These are phyloP conservation scores for Equus przewalskii DNA, from an alignment of 2,113 vertebrate genomes.

Conservation along the genomic window DNA sequence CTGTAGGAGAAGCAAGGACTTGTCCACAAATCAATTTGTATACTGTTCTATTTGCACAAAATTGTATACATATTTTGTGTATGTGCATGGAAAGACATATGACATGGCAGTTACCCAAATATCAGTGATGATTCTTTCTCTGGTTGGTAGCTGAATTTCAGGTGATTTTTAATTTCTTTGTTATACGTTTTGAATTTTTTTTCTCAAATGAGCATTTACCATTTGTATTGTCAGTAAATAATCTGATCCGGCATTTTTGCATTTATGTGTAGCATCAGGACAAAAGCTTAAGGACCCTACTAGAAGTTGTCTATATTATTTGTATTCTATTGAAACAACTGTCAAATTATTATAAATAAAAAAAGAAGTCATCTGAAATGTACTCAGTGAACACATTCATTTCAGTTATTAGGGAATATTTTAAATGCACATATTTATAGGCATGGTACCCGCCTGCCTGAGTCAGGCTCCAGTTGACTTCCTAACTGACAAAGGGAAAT, in stretches of 20 bases:
- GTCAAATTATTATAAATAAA: background rate
- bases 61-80: background rate
- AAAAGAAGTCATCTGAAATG: conserved; percentile 10
- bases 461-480: conserved; percentile 25
- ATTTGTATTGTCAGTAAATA: conserved; percentile 13
- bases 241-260: background rate
- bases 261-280: background rate
- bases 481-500: conserved; percentile 32
- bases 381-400: background rate
- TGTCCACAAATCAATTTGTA: background rate
- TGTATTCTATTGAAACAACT: background rate
- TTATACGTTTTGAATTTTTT: background rate
- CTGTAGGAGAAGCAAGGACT: background rate
- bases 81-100: background rate
- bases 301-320: background rate
- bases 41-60: background rate
- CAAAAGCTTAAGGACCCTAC: background rate
- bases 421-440: background rate
- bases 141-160: conserved; percentile 13
- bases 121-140: background rate
- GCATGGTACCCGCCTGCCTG: background rate
- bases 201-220: background rate
- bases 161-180: conserved; percentile 43
- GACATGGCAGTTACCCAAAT: background rate
- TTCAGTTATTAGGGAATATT: background rate